A percentile compares a stretch with the other conserved stretches of the same genome.
phyloP scores from a whole-genome alignment of 2,113 vertebrate genomes.

The Vombatus ursinus region DNA sequence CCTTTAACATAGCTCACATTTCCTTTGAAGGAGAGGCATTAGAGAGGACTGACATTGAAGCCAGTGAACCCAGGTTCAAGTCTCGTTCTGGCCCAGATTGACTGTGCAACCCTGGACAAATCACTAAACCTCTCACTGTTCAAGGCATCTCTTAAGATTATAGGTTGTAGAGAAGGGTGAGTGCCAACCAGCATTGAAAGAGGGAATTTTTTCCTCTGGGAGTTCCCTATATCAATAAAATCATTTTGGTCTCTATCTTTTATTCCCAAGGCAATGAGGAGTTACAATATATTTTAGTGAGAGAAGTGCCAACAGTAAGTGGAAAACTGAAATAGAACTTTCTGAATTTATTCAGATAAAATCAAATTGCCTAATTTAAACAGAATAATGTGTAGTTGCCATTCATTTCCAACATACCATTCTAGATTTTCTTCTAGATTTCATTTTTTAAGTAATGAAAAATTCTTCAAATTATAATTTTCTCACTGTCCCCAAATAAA shows the following conservation, averaged over 20 bases:
- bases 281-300: not conserved
- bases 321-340: not conserved
- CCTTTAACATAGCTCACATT: not conserved
- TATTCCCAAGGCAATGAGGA: not conserved
- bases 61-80: not conserved
- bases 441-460: not conserved
- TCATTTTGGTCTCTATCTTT: not conserved
- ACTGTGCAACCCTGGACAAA: not conserved
- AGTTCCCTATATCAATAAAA: not conserved
- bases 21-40: not conserved
- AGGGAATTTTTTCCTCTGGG: not conserved
- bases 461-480: not conserved
- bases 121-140: not conserved
- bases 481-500: not conserved
- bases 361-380: not conserved
- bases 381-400: not conserved
- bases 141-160: not conserved
- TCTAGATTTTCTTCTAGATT: not conserved
- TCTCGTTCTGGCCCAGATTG: not conserved
- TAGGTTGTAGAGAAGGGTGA: not conserved
- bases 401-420: not conserved
- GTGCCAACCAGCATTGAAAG: not conserved
- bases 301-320: not conserved
- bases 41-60: not conserved
- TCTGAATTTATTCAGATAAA: not conserved